Percentiles rank a stretch among this genome's conserved stretches.
These are phyloP conservation scores for Aethes cnicana DNA, from an alignment of 2,888 invertebrate genomes.

Conservation along the genomic window DNA sequence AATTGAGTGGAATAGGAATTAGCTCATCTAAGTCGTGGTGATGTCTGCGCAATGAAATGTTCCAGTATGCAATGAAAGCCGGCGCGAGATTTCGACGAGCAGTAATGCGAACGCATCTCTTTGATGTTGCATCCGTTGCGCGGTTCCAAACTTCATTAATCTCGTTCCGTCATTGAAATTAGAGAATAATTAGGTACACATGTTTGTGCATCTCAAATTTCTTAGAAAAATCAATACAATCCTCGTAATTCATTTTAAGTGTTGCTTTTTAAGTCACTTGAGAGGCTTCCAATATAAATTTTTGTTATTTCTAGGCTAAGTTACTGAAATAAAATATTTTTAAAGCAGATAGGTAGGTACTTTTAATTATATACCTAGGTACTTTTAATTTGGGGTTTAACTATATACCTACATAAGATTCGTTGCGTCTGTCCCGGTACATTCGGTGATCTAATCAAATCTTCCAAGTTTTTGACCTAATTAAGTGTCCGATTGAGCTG, in stretches of 20 bases:
- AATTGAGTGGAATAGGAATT: slow-evolving; percentile 43
- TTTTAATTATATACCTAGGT: no score
- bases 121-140: slow-evolving; percentile 58
- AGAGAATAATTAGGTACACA: slow-evolving; percentile 30
- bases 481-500: no score
- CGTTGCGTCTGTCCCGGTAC: no score
- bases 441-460: no score
- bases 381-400: no score
- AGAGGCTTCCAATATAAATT: no score
- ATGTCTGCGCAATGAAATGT: slow-evolving; percentile 41
- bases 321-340: no score
- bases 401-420: no score
- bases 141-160: slow-evolving; percentile 46
- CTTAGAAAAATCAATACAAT: slow-evolving; percentile 1
- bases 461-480: no score
- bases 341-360: no score
- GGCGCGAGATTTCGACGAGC: slow-evolving; percentile 44
- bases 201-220: slow-evolving; percentile 17
- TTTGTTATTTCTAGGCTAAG: no score
- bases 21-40: slow-evolving; percentile 36
- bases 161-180: slow-evolving; percentile 29
- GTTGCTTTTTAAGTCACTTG: no score
- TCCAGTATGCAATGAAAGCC: slow-evolving; percentile 49
- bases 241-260: background rate
- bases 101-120: slow-evolving; percentile 43